phyloP scores from a whole-genome alignment of 2,113 vertebrate genomes.

The Silurus meridionalis region DNA sequence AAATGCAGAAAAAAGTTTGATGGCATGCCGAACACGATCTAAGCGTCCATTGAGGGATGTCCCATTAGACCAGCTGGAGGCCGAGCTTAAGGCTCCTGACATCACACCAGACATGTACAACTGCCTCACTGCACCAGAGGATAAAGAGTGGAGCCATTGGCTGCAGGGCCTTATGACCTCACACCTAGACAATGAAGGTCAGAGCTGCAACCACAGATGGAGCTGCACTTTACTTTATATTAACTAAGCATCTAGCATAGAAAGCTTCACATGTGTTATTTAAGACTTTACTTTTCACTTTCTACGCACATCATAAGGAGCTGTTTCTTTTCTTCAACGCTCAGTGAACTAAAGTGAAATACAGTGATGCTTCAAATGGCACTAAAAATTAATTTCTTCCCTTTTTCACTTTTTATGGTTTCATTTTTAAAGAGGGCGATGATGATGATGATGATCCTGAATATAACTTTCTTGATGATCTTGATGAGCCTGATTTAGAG shows the following conservation, averaged over 20 bases:
- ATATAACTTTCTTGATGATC: slow-evolving; percentile 91
- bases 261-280: neutral
- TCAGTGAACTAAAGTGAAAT: neutral
- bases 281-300: neutral
- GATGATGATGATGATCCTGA: slow-evolving; percentile 95
- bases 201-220: slow-evolving; percentile 39
- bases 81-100: slow-evolving; percentile 86
- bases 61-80: slow-evolving; percentile 88
- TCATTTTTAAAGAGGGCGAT: slow-evolving; percentile 83
- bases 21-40: slow-evolving; percentile 87
- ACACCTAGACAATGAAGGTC: slow-evolving; percentile 83
- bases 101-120: slow-evolving; percentile 95
- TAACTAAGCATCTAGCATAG: neutral
- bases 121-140: slow-evolving; percentile 73
- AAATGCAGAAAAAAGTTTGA: slow-evolving; percentile 75
- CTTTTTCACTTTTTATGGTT: neutral
- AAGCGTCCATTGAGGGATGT: slow-evolving; percentile 85
- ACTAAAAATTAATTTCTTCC: neutral
- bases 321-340: neutral
- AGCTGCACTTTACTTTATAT: neutral
- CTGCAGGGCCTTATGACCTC: slow-evolving; percentile 86
- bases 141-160: slow-evolving; percentile 90
- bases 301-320: neutral
- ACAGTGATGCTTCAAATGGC: neutral
- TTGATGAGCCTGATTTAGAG: slow-evolving; percentile 89